Evolutionary conservation across 2,797 vertebrate genomes (phyloP), one percentile per base, ranked within the genome.

Genomic region (Diceros bicornis): DNA sequence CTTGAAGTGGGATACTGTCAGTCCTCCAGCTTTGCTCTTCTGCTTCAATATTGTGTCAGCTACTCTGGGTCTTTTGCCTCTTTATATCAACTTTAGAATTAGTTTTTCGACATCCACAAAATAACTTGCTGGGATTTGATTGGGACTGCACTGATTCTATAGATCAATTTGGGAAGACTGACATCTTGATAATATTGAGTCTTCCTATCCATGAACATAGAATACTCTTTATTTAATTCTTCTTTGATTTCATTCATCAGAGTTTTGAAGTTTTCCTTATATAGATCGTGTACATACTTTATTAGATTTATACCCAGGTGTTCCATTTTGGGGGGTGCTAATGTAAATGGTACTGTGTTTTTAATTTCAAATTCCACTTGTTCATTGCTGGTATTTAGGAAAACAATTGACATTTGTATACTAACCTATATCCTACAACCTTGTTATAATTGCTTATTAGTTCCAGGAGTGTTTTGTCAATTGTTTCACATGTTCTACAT

Each of bases 201-300:
- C 74, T 87, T 62, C 52, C 64, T 52, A 29, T 95, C 47, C 34
- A 23, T 86, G 55, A 91, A 86, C 57, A 72, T 86, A 23, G 32
- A 55, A 62, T 86, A 79, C 10, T 18, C 23, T 78, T 90, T 77
- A 27, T 61, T 95, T 69, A 85, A 44, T n/a, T 86, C n/a, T 84
- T 89, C n/a, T 83, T 94, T 74, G 27, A 64, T 94, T 89, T 83
- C 25, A 12, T 89, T 82, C 47, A 74, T 89, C 57, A 64, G 13
- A 87, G 57, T 57, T 89, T 23, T 83, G 5, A 44, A 75, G 1
- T 89, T 83, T 83, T 83, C n/a, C 37, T 68, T 16, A 25, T 55
- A 20, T 37, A 52, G 18, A 84, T 64, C 18, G 62, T 84, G 18
- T 37, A 74, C n/a, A 74, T 32, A 52, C 32, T 62, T 72, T 57